phyloP scores from a whole-genome alignment of 2,888 invertebrate genomes.

The Drosophila cognata region DNA sequence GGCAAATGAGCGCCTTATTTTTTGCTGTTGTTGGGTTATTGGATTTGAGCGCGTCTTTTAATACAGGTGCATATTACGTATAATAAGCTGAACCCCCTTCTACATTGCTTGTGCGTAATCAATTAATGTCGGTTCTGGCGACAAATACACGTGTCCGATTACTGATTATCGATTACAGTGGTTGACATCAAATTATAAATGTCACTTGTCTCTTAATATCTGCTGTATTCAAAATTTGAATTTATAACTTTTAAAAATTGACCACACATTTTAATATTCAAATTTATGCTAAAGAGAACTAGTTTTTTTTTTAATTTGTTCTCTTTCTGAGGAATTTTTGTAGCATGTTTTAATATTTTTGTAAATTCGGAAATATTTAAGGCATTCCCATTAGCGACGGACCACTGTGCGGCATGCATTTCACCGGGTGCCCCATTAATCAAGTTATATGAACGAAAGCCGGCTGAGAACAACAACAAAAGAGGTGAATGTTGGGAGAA shows the following conservation, averaged over 20 bases:
- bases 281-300: not conserved
- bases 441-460: constrained; percentile 50
- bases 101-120: constrained; percentile 40
- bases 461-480: constrained; percentile 29
- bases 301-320: not conserved
- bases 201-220: not conserved
- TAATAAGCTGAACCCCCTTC: not conserved
- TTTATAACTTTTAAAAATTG: not conserved
- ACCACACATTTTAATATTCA: not conserved
- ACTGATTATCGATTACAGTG: constrained; percentile 31
- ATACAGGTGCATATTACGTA: constrained; percentile 50
- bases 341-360: not conserved
- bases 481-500: constrained; percentile 6
- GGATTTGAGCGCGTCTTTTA: constrained; percentile 46
- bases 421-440: constrained; percentile 50
- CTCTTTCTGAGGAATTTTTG: not conserved
- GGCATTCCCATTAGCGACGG: not conserved
- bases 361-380: not conserved
- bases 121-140: constrained; percentile 43
- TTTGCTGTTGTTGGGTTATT: constrained; percentile 39
- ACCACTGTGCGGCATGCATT: constrained; percentile 26
- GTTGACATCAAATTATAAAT: not conserved
- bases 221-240: not conserved
- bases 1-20: constrained; percentile 70
- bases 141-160: constrained; percentile 55